Evolutionary conservation across 2,113 vertebrate genomes (phyloP).

Genomic region (Passerina amoena): DNA sequence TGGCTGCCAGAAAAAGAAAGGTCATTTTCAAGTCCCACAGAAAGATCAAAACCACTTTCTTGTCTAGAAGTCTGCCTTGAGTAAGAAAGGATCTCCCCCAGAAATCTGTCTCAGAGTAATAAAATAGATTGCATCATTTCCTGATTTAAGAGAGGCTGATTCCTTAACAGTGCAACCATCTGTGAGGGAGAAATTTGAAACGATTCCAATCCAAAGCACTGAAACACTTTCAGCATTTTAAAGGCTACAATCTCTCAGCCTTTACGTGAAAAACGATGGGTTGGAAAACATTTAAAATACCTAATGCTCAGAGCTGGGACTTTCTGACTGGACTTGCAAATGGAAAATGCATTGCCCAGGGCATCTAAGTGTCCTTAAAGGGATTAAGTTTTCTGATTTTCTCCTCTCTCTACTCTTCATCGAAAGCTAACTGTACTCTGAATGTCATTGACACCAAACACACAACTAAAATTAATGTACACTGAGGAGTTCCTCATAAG

Average conservation of each 20-base stretch:
- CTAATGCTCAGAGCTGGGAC: neutral
- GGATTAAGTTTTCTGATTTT: neutral
- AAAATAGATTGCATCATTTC: conserved; percentile 67
- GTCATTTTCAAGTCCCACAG: neutral
- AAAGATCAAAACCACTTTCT: neutral
- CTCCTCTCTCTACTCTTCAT: neutral
- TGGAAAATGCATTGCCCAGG: neutral
- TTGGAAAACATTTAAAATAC: conserved; percentile 2
- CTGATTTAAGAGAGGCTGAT: conserved; percentile 10
- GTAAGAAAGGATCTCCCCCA: conserved; percentile 19
- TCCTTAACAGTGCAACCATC: conserved; percentile 67
- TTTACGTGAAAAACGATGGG: neutral
- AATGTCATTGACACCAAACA: neutral
- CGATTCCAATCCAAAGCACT: conserved; percentile 23
- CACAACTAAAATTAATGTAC: neutral
- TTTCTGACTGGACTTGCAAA: conserved; percentile 10
- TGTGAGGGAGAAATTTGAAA: conserved; percentile 60
- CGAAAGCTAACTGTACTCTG: neutral
- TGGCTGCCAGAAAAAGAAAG: neutral
- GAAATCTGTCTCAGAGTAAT: conserved; percentile 32
- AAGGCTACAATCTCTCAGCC: conserved; percentile 21
- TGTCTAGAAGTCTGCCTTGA: neutral
- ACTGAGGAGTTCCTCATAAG: neutral
- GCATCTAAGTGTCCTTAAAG: neutral
- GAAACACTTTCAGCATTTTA: conserved; percentile 61